A percentile compares a stretch with the other conserved stretches of the same genome.
Conservation (phyloP, 2,797 vertebrate genomes). For the Myiothlypis chrysogaster region DNA sequence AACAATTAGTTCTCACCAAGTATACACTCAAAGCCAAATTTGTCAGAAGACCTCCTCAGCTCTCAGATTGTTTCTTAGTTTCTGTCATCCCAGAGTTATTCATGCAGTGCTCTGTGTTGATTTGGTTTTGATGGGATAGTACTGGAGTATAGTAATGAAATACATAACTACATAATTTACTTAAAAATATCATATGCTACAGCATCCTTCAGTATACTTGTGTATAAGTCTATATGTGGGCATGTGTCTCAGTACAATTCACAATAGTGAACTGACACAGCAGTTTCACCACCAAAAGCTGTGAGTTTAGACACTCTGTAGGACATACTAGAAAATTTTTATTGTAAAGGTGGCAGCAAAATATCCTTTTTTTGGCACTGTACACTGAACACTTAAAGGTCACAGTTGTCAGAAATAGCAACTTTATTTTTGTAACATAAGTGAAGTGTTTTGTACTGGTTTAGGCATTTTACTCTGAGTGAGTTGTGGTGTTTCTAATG, state of each 20-base stretch:
- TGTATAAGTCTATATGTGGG: not conserved
- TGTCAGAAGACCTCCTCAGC: not conserved
- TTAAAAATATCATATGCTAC: not conserved
- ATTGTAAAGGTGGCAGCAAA: not conserved
- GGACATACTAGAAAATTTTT: not conserved
- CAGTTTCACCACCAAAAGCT: not conserved
- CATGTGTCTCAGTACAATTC: not conserved
- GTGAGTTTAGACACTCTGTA: not conserved
- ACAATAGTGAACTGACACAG: not conserved
- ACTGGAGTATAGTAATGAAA: not conserved
- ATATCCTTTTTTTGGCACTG: not conserved
- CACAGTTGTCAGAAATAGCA: not conserved
- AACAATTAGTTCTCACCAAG: not conserved
- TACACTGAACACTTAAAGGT: not conserved
- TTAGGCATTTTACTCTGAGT: not conserved
- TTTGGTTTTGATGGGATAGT: not conserved
- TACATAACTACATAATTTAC: not conserved
- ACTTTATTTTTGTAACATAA: not conserved
- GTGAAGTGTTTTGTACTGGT: not conserved
- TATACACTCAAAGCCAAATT: not conserved
- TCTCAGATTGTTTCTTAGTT: not conserved
- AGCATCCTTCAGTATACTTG: not conserved
- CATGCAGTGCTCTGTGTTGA: not conserved
- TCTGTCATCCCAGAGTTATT: not conserved
- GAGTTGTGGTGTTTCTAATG: not conserved